Base-by-base conservation (phyloP, 1,140 invertebrate genomes). In the Parasteatoda tepidariorum region DNA sequence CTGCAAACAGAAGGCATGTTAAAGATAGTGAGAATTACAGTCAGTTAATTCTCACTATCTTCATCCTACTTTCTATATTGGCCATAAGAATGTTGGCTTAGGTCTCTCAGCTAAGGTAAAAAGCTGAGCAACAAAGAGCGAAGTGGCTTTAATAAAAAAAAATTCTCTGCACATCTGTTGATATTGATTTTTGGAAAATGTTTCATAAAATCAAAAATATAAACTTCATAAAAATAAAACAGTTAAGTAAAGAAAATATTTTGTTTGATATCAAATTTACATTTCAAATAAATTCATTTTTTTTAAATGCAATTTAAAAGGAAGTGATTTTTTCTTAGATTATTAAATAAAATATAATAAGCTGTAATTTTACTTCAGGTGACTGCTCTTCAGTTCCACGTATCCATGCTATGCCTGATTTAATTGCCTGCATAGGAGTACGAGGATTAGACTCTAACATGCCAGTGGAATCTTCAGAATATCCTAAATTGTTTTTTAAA, bases 401-500 rank as follows among this genome's bases (percentile, higher is more conserved):
- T 34, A 84, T 68, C 82, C 82, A 84, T 13, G 79, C 79, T 26
- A 71, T 55, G 26, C 79, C 79, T 11, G 82, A 75, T 13, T 62
- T 71, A 67, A 84, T 41, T 3, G 82, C 73, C 24, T 76, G 55
- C 62, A 84, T 59, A 33, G 82, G 73, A 31, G 82, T 84, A 34
- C 70, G 30, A 55, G 68, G 11, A n/a, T 26, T 34, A 41, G 68
- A 33, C 0, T 83, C 59, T 18, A 15, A 15, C n/a, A 55, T 24
- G 9, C 55, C 48, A 61, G 30, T 2, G 30, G 30, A 15, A 6
- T 75, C 54, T 18, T 64, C 73, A 13, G 70, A 30, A 22, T 13
- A 28, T 55, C 41, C 70, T 38, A 11, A 15, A 31, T 11, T 6
- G 67, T 31, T 38, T 24, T 31, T 55, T 5, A 73, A 73, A 70